Percentiles rank a stretch among this genome's conserved stretches.
Evolutionary conservation across 2,888 invertebrate species (phyloP).

Genomic region (Eledone cirrhosa): DNA sequence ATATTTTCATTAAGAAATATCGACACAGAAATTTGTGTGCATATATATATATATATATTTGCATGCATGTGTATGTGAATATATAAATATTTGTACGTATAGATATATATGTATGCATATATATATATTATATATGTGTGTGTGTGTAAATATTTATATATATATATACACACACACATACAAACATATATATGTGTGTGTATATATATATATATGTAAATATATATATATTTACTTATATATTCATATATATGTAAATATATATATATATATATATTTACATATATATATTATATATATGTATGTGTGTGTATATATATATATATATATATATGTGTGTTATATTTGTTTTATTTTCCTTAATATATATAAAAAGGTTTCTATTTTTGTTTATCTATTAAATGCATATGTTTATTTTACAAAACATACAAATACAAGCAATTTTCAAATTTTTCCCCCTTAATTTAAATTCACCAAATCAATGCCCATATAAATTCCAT

Average conservation of each 20-base stretch:
- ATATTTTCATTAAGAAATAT: too few relatives aligned
- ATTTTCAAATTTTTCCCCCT: background rate
- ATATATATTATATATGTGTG: background rate
- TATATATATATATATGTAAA: conserved; percentile 17
- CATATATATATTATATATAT: too few relatives aligned
- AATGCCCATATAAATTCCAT: too few relatives aligned
- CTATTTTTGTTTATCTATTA: too few relatives aligned
- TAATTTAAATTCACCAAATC: background rate
- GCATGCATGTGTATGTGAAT: background rate
- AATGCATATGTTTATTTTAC: background rate
- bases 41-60: background rate
- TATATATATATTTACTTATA: background rate
- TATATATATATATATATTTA: background rate
- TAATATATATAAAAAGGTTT: too few relatives aligned
- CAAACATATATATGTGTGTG: background rate
- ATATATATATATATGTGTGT: too few relatives aligned
- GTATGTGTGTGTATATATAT: too few relatives aligned
- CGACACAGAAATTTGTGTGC: too few relatives aligned
- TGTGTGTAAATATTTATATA: background rate
- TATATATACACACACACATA: background rate
- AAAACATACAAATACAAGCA: background rate
- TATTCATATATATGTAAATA: background rate
- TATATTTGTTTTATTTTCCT: too few relatives aligned
- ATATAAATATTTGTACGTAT: background rate
- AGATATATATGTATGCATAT: background rate